Base-by-base conservation (phyloP, 2,113 vertebrate genomes). In the Actinemys pallida region DNA sequence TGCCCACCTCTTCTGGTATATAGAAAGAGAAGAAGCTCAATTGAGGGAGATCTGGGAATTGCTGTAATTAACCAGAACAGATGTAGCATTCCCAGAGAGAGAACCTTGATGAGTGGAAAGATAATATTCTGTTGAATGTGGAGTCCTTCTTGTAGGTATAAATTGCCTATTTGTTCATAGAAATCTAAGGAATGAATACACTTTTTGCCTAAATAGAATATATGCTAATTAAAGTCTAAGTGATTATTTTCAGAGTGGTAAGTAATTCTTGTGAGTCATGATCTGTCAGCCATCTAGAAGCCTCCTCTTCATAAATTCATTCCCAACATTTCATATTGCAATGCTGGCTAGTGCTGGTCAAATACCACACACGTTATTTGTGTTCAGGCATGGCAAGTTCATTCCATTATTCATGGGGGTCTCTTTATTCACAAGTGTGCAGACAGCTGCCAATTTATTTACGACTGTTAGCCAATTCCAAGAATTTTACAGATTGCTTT, bases 371-470 rank as follows among this genome's bases (percentile, higher is more conserved):
- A 47, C 2, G 42, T 78, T 78, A 78, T 47, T 78, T 78, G 7
- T 78, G 22, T 47, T 27, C 12, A 47, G 24, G 42, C 11, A 47
- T 78, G 75, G 12, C 75, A 39, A 49, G 19, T 76, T 81, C 25
- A 9, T 78, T 83, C 47, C 4, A 1, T 17, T 49, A 8, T 35
- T 69, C 22, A 4, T 47, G 62, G 2, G 13, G 42, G 91, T 86
- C 24, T 45, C 20, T 86, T 10, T 47, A 53, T 69, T 85, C 59
- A 50, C n/a, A 84, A 86, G 42, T 54, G 35, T 83, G 89, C 81
- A 56, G 87, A 53, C 81, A 94, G 81, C 81, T 95, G 88, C 87
- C 69, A 76, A 3, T 20, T 85, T 92, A 35, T 94, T 95, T 90
- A 47, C 49, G 87, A 72, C 47, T 62, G 24, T 62, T 81, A 88